Conservation (phyloP, 2,888 invertebrate species). For the Drosophila multiciliata region DNA sequence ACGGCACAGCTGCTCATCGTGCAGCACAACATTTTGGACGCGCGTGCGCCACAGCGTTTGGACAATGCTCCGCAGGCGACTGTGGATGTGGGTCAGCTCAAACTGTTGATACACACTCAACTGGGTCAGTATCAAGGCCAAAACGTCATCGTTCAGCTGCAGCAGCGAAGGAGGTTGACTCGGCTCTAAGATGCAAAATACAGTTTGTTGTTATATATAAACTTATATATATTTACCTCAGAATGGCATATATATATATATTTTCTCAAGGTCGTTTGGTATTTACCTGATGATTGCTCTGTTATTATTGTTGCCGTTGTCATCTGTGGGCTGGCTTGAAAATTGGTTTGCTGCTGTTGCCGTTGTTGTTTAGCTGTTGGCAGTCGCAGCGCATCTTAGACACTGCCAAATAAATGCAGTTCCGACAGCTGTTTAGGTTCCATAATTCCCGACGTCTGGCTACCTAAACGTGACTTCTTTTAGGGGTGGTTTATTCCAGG, state of each 20-base stretch:
- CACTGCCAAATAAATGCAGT: conserved; percentile 44
- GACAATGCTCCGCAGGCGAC: conserved; percentile 65
- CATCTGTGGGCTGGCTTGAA: conserved; percentile 40
- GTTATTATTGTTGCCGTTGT: conserved; percentile 34
- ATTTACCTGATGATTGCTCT: conserved; percentile 55
- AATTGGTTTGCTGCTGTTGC: background rate
- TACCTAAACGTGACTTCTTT: conserved; percentile 30
- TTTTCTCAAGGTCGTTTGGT: background rate
- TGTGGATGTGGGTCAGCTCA: conserved; percentile 63
- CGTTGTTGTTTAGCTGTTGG: conserved; percentile 27
- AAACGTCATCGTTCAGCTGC: conserved; percentile 77
- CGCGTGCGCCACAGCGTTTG: conserved; percentile 68
- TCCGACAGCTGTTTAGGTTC: conserved; percentile 55
- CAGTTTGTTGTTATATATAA: background rate
- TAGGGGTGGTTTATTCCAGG: conserved; percentile 68
- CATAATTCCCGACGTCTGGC: conserved; percentile 22
- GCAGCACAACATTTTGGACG: conserved; percentile 55
- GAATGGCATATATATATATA: too few relatives aligned
- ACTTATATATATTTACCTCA: too few relatives aligned
- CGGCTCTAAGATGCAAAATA: background rate
- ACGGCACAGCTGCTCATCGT: conserved; percentile 55
- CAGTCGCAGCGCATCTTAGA: conserved; percentile 40
- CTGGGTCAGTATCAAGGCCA: conserved; percentile 66
- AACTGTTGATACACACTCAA: conserved; percentile 70
- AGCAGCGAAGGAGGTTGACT: conserved; percentile 45